Evolutionary conservation across 2,797 vertebrate species (phyloP), one percentile per base, ranked within the genome.

Genomic region (Pelobates cultripes): DNA sequence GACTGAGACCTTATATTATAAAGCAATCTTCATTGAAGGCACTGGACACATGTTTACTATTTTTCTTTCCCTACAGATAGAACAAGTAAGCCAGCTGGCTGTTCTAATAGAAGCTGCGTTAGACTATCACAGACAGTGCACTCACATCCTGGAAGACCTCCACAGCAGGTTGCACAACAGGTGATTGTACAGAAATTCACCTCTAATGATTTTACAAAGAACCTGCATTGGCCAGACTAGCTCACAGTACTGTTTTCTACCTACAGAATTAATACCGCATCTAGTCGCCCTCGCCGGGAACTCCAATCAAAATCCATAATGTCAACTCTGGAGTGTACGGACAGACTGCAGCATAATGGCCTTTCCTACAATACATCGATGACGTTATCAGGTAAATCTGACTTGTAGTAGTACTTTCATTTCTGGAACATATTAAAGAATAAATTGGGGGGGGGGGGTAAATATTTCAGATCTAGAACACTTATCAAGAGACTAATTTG

Each of bases 1-100:
- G 28, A 28, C 1, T 28, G 28, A 28, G 28, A 28, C 28, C 28
- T 28, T 28, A 28, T 28, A 28, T 28, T 28, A 28, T 1, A 28
- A 28, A 28, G 28, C 28, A 28, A 28, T 61, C 14, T 61, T 14
- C 14, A 61, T 61, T 15, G 57, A 40, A 64, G n/a, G n/a, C 14
- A 28, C 10, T 28, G 61, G 61, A 40, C 61, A 4, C 17, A 42
- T 84, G 0, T 44, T 73, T n/a, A 15, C 15, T 6, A 76, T 86
- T 81, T 63, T 42, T 15, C 71, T 87, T 80, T 9, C 73, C 13
- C 88, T 89, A 71, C 85, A 99, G 97, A 92, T 97, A 87, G 97
- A 99, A 79, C 97, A 98, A 90, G 96, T 97, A 80, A 96, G 94
- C 87, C 97, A 98, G 91, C 85, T 99, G 87, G 90, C 95, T 0